Evolutionary conservation across 2,797 vertebrate genomes (phyloP).

Genomic region (Garrulus glandarius): DNA sequence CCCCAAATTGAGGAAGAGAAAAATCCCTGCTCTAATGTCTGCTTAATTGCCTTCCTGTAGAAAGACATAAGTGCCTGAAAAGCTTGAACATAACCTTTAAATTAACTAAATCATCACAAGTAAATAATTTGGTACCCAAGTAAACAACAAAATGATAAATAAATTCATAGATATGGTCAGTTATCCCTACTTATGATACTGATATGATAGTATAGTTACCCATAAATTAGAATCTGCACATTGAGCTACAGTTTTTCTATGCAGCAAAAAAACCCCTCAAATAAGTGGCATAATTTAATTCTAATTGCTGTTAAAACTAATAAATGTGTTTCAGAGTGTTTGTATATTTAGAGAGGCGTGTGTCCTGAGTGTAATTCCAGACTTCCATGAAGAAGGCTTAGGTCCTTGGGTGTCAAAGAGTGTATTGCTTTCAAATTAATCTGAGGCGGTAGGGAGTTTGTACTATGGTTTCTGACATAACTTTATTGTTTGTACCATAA

Average conservation of each 20-base stretch:
- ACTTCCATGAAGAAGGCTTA: neutral
- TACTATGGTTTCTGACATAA: neutral
- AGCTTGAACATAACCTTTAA: neutral
- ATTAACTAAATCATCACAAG: neutral
- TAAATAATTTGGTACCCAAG: neutral
- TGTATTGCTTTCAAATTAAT: neutral
- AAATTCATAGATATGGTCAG: neutral
- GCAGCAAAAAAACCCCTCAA: neutral
- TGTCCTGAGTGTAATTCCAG: neutral
- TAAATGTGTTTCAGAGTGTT: neutral
- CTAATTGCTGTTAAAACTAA: neutral
- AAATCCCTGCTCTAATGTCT: neutral
- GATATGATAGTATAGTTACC: neutral
- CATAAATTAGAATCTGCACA: neutral
- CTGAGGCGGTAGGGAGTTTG: neutral
- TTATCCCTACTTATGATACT: neutral
- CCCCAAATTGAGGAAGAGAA: neutral
- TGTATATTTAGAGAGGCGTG: neutral
- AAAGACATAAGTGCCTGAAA: neutral
- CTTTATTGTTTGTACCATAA: neutral
- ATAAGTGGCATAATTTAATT: neutral
- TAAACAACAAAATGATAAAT: neutral
- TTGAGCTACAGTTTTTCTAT: neutral
- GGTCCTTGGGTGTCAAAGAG: neutral
- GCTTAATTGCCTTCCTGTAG: neutral